Conservation (phyloP, 35 echinoderm and acorn worm genomes). For the Stichopus chloronotus region DNA sequence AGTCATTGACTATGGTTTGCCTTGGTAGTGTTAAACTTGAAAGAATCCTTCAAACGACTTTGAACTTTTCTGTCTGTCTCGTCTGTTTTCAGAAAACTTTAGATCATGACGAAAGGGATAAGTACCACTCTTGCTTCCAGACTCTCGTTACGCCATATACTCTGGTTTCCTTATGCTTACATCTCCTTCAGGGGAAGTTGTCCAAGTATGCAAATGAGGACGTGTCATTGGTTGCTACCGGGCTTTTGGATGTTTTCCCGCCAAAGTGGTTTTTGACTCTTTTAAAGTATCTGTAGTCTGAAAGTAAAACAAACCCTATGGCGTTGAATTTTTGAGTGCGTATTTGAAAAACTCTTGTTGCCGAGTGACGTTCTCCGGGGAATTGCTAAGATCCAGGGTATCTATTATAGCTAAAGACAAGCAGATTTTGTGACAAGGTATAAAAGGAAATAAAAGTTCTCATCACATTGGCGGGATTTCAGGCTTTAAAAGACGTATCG, state of each 20-base stretch:
- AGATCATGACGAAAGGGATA: neutral
- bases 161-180: neutral
- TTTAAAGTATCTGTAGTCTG: constrained; percentile 1
- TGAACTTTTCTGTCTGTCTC: neutral
- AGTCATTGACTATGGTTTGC: too few relatives aligned
- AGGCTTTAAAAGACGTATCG: too few relatives aligned
- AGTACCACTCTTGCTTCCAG: neutral
- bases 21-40: too few relatives aligned
- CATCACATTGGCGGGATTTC: too few relatives aligned
- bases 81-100: neutral
- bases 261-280: constrained; percentile 3
- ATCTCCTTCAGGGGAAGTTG: neutral
- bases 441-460: too few relatives aligned
- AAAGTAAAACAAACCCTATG: constrained; percentile 13
- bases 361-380: neutral
- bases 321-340: constrained; percentile 12
- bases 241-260: neutral
- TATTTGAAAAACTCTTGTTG: neutral
- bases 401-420: neutral
- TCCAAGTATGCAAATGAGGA: constrained; percentile 19
- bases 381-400: neutral
- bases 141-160: neutral
- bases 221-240: neutral
- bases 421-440: too few relatives aligned
- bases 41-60: neutral